These are phyloP conservation scores for Phocides pigmalion DNA, from an alignment of 1,140 invertebrate species.

Conservation along the genomic window DNA sequence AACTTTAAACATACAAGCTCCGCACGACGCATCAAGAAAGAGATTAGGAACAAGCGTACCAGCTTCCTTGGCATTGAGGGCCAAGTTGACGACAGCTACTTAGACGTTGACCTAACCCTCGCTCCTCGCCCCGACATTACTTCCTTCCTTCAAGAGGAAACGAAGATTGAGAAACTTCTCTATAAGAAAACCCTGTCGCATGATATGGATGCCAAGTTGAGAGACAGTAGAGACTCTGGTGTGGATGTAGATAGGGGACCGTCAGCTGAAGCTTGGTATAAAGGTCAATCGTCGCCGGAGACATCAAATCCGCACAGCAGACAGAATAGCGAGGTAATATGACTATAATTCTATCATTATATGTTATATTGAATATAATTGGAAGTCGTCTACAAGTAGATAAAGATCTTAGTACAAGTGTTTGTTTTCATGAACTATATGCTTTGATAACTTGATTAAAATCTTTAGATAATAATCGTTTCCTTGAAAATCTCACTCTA, in stretches of 20 bases:
- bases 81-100: conserved; percentile 87
- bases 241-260: conserved; percentile 88
- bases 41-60: conserved; percentile 92
- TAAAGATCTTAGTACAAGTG: background rate
- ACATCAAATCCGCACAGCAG: conserved; percentile 89
- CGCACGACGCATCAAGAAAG: conserved; percentile 93
- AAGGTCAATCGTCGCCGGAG: conserved; percentile 85
- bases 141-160: conserved; percentile 90
- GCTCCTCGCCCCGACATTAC: conserved; percentile 92
- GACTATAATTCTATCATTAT: background rate
- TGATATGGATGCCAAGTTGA: conserved; percentile 81
- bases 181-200: conserved; percentile 86
- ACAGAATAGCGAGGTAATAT: conserved; percentile 88
- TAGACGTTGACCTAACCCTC: conserved; percentile 87
- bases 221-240: conserved; percentile 90
- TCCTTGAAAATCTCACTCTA: too few species aligned
- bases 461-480: background rate
- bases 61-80: conserved; percentile 94
- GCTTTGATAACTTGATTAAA: background rate
- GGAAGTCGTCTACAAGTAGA: background rate
- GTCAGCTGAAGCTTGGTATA: conserved; percentile 85
- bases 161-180: conserved; percentile 89
- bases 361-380: background rate
- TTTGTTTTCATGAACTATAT: too few species aligned
- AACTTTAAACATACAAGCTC: conserved; percentile 90